Conservation (phyloP, 2,113 vertebrate species). For the Heterochromis multidens region DNA sequence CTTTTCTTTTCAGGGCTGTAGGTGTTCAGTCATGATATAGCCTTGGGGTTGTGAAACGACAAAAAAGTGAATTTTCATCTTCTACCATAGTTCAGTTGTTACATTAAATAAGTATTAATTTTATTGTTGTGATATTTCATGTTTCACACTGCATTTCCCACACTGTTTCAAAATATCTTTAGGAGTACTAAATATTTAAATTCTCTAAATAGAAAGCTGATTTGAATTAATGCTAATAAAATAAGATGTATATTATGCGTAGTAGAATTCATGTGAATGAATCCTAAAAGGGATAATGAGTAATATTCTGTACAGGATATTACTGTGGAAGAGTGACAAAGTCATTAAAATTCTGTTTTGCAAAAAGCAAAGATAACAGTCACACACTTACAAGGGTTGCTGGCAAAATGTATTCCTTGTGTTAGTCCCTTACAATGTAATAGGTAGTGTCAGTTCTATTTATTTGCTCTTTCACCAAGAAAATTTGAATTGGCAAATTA, state of each 20-base stretch:
- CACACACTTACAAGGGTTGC: not conserved
- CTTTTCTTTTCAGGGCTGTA: conserved; percentile 13
- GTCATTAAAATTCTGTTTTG: not conserved
- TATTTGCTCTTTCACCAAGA: too few relatives aligned
- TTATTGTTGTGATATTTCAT: not conserved
- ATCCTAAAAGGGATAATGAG: not conserved
- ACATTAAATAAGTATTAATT: not conserved
- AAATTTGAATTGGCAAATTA: too few relatives aligned
- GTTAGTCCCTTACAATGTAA: not conserved
- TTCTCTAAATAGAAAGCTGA: not conserved
- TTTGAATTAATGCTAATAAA: not conserved
- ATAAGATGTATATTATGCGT: not conserved
- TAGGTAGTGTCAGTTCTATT: not conserved
- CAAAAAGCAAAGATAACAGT: not conserved
- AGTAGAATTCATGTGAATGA: not conserved
- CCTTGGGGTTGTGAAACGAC: conserved; percentile 7
- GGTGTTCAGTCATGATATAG: conserved; percentile 46
- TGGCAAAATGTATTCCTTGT: not conserved
- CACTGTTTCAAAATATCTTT: not conserved
- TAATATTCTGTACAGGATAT: not conserved
- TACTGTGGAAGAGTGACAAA: not conserved
- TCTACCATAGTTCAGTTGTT: not conserved
- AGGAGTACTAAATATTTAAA: not conserved
- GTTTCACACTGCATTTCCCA: not conserved
- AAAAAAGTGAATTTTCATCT: not conserved